These are phyloP conservation scores for Gibbula magus DNA, from an alignment of 2,888 invertebrate genomes.

Conservation along the genomic window DNA sequence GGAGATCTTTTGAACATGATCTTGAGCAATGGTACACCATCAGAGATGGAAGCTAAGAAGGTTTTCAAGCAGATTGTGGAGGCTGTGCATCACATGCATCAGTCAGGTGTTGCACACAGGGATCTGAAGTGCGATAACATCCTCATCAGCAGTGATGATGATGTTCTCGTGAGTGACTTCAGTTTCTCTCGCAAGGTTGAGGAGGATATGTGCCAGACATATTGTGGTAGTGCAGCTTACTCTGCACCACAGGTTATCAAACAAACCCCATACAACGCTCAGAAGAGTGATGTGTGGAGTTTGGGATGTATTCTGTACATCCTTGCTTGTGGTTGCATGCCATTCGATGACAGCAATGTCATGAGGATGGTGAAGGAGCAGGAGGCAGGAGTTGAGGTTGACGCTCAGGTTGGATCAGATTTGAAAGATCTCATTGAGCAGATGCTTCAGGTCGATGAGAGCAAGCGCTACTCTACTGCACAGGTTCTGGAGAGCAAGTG, in stretches of 20 bases:
- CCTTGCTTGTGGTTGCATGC: slow-evolving; percentile 87
- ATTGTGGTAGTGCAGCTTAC: slow-evolving; percentile 89
- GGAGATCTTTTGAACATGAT: slow-evolving; percentile 86
- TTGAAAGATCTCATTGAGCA: slow-evolving; percentile 84
- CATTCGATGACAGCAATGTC: slow-evolving; percentile 86
- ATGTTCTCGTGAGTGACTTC: slow-evolving; percentile 85
- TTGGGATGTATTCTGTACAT: slow-evolving; percentile 85
- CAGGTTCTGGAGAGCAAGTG: slow-evolving; percentile 50
- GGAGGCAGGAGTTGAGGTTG: slow-evolving; percentile 77
- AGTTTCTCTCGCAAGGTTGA: slow-evolving; percentile 85
- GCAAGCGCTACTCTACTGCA: slow-evolving; percentile 82
- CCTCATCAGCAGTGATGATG: slow-evolving; percentile 63
- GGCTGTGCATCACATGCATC: slow-evolving; percentile 85
- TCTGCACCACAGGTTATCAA: slow-evolving; percentile 90
- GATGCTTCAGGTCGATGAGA: slow-evolving; percentile 89
- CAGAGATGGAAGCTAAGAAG: slow-evolving; percentile 53
- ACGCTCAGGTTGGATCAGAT: slow-evolving; percentile 76
- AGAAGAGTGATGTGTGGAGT: slow-evolving; percentile 84
- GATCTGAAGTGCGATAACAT: slow-evolving; percentile 90
- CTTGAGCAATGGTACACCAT: slow-evolving; percentile 56
- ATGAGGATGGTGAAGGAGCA: slow-evolving; percentile 88
- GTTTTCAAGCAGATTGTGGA: slow-evolving; percentile 83
- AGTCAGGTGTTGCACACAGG: slow-evolving; percentile 85
- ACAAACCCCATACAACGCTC: slow-evolving; percentile 78
- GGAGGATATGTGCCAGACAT: slow-evolving; percentile 85